Base-by-base conservation (phyloP, 2,797 vertebrate genomes). In the Craterocephalus amniculus region DNA sequence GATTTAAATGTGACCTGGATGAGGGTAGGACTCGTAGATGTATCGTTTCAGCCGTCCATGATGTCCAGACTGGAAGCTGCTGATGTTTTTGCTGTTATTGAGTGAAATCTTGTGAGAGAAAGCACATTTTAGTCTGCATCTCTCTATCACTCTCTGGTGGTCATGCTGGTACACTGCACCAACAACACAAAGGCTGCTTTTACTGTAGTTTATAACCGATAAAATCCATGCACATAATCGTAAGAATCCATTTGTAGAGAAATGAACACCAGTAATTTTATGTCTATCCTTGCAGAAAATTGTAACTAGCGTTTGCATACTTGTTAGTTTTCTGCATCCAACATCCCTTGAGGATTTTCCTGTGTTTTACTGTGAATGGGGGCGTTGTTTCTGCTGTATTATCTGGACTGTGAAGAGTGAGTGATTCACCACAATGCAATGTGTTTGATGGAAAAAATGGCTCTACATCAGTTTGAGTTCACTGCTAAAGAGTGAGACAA, bases 351-450 rank as follows among this genome's bases (percentile, higher is more conserved):
- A 80, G 69, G 70, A 35, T 71, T 59, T 59, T 82, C 55, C 67
- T 66, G 74, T 45, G 51, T 83, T 10, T 70, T 59, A 87, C 88
- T 91, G 91, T 91, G 91, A 93, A 91, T 71, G 81, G 85, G 76
- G 82, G 72, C 75, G 54, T 79, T 87, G 84, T 87, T 88, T 84
- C 63, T 31, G 38, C 67, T 72, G 64, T 60, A 29, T 76, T 81
- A 74, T 86, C 78, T 84, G 77, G 79, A 74, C 83, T 89, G 83
- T 88, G 85, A 86, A 83, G 73, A 76, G 32, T 48, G 70, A 63
- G 72, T 88, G 90, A 91, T 83, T 90, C 89, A 88, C 71, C 65
- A 58, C 72, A 56, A 76, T 85, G 74, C 72, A 89, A 90, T 86
- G 87, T 79, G 79, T 74, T 64, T 18, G 38, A 64, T 72, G 52